Evolutionary conservation across 2,888 invertebrate genomes (phyloP), one percentile per base, ranked within the genome.

Genomic region (Drosophila mercatorum): DNA sequence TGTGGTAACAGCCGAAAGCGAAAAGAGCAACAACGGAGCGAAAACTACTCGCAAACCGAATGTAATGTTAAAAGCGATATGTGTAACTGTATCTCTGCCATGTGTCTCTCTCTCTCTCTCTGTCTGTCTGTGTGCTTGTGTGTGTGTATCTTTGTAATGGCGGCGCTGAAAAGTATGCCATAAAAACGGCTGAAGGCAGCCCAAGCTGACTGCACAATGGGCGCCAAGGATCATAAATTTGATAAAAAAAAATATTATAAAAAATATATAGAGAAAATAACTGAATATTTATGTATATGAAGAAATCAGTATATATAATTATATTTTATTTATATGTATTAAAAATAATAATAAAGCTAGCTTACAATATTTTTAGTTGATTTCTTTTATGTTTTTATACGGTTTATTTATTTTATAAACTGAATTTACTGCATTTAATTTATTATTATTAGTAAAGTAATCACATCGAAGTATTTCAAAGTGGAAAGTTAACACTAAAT

Each of bases 41-140:
- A 68, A 68, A 68, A 68, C 68, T 68, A 68, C 49, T 67, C 44
- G 56, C 56, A 68, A 43, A 34, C 49, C 49, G 49, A 71, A 62
- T 62, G 41, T 61, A 71, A 69, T 72, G 72, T 36, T 31, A 22
- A 51, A 56, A 40, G 38, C 47, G 55, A 34, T 61, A 47, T 56
- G 8, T 56, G 56, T 56, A 22, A 12, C 41, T 31, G 17, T 56
- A 6, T 55, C n/a, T 11, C 5, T 40, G 8, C 22, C 22, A 22
- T 22, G 22, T 22, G 22, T 22, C 22, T 22, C 22, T 22, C 17
- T 10, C 2, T 22, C 22, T 22, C 22, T 22, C 17, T 10, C 2
- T 36, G 55, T 49, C 8, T 26, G 12, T 6, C 5, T 55, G 6
- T 22, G n/a, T 22, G 40, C 8, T 17, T 17, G 12, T 41, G 53